These are phyloP conservation scores for Abrostola triplasia DNA, from an alignment of 2,888 invertebrate species.

Conservation along the genomic window DNA sequence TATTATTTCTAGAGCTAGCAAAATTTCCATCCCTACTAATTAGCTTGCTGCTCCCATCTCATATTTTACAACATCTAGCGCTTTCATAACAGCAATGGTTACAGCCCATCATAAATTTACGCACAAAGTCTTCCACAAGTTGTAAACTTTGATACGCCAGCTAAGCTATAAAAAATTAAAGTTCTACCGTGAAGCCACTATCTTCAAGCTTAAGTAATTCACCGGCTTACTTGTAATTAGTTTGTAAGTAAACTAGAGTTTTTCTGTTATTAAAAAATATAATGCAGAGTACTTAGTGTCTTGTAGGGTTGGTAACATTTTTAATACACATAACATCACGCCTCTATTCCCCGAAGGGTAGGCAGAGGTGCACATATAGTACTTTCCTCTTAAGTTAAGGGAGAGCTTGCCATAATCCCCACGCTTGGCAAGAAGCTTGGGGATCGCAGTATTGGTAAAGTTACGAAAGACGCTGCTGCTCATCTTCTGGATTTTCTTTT, in stretches of 20 bases:
- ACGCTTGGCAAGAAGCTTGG: too few species aligned
- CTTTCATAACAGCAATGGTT: conserved; percentile 1
- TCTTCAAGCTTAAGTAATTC: conserved; percentile 14
- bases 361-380: too few species aligned
- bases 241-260: conserved; percentile 29
- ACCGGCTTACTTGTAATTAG: conserved; percentile 41
- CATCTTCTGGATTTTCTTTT: too few species aligned
- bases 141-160: conserved; percentile 5
- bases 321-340: not conserved
- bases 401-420: too few species aligned
- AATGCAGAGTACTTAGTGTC: not conserved
- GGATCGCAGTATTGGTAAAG: too few species aligned
- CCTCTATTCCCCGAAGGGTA: too few species aligned
- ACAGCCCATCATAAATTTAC: conserved; percentile 10
- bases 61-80: conserved; percentile 12
- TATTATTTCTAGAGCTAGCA: too few species aligned
- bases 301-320: not conserved
- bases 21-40: not conserved
- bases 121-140: conserved; percentile 4
- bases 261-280: conserved; percentile 17
- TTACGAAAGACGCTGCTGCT: too few species aligned
- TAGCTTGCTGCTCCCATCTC: conserved; percentile 1
- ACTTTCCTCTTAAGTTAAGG: too few species aligned
- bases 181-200: not conserved
- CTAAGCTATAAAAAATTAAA: conserved; percentile 18